Base-by-base conservation (phyloP, 1,140 invertebrate genomes). In the Drosophila teissieri region DNA sequence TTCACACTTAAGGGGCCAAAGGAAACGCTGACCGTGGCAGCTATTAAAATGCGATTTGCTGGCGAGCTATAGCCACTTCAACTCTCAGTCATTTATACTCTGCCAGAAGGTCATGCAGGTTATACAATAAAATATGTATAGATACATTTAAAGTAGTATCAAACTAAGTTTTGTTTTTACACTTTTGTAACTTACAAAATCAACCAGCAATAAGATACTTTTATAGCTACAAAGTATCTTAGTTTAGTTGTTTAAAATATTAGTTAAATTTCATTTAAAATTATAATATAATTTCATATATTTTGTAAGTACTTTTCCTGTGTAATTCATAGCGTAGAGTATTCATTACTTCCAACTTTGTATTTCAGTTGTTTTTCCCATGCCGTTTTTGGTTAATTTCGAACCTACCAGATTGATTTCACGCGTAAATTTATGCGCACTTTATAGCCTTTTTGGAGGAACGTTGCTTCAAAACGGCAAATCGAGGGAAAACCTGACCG, bases 351-450 rank as follows among this genome's bases (percentile, higher is more conserved):
- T 1, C 0, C 11, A 10, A 14, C 1, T 22, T 45, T 15, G 15
- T 31, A 8, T 10, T 14, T 14, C 3, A 27, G 19, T 27, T 31
- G 15, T 14, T 11, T 55, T 44, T 24, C 15, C 54, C 36, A 44
- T 12, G 22, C 14, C 10, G 27, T 40, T 57, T 51, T 67, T 46
- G 51, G 70, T 54, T 79, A 81, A 82, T 88, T 82, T 82, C 56
- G 70, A 70, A 88, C 56, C 60, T 62, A 76, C 55, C 67, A 86
- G 79, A 86, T 86, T 83, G 83, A 88, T 86, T 86, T 86, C 68
- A 75, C 83, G 83, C 79, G 79, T 88, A 86, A 83, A 79, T 88
- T 86, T 86, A 79, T 83, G 83, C 83, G 83, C 78, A 83, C 75
- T 88, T 88, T 88, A 76, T 80, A 73, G 83, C 83, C 64, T 73